These are phyloP conservation scores for Dendronephthya gigantea DNA, from an alignment of 64 coral and sea anemone genomes.

Conservation along the genomic window DNA sequence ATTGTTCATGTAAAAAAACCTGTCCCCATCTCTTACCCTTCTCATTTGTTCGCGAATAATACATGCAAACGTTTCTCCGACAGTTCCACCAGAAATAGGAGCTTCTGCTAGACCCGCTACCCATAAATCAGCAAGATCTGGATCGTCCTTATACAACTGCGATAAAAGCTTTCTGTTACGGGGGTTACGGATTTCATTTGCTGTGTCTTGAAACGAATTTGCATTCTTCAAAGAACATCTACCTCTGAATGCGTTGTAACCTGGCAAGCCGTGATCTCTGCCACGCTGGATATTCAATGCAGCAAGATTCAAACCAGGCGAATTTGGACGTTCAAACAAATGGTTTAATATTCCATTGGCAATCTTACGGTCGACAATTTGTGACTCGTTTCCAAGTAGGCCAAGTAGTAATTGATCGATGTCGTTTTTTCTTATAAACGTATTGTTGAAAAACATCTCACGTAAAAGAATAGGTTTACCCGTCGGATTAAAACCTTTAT, in stretches of 20 bases:
- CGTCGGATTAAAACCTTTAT: not conserved
- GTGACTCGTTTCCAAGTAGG: not conserved
- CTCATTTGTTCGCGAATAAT: not conserved
- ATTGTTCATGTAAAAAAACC: not conserved
- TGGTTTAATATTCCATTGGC: not conserved
- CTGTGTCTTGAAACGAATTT: not conserved
- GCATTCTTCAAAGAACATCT: not conserved
- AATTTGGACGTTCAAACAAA: not conserved
- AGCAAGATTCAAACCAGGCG: not conserved
- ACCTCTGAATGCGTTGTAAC: not conserved
- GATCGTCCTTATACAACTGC: not conserved
- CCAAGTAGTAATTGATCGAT: not conserved
- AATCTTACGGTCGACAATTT: not conserved
- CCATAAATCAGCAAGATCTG: not conserved
- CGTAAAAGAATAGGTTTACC: not conserved
- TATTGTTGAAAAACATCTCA: not conserved
- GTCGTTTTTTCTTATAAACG: not conserved
- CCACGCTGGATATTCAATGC: not conserved
- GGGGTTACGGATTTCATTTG: not conserved
- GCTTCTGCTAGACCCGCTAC: not conserved
- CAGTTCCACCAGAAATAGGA: not conserved
- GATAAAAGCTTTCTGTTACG: not conserved
- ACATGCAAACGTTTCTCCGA: not conserved
- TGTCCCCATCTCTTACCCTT: conserved; percentile 4
- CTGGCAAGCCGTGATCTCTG: not conserved